These are phyloP conservation scores for Oscheius sp. DNA, from an alignment of 2,888 invertebrate genomes.

Conservation along the genomic window DNA sequence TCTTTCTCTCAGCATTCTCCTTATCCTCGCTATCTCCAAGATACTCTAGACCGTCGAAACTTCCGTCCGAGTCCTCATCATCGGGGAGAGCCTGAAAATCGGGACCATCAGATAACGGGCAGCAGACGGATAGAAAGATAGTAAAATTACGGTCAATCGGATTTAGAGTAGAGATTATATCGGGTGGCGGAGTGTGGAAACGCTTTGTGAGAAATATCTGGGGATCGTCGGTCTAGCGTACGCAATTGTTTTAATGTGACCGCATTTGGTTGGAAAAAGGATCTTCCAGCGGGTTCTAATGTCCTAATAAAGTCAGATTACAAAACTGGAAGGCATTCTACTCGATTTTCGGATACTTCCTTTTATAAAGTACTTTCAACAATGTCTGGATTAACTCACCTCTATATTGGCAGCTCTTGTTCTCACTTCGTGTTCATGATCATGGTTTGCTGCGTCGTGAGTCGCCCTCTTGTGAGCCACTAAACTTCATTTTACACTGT, in stretches of 20 bases:
- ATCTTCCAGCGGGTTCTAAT: too few species aligned
- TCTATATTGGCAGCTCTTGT: neutral
- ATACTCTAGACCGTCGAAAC: constrained; percentile 33
- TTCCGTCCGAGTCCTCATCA: constrained; percentile 18
- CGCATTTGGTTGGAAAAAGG: neutral
- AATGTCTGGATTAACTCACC: neutral
- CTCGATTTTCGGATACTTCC: too few species aligned
- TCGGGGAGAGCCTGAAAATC: neutral
- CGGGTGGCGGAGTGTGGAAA: too few species aligned
- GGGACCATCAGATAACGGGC: too few species aligned
- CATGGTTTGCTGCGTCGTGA: neutral
- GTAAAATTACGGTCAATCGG: constrained; percentile 3
- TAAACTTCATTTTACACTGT: neutral
- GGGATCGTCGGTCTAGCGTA: too few species aligned
- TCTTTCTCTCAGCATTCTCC: constrained; percentile 3
- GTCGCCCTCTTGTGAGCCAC: constrained; percentile 11
- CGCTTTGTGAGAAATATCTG: too few species aligned
- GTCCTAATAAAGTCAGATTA: too few species aligned
- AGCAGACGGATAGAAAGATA: too few species aligned
- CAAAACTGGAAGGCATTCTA: too few species aligned
- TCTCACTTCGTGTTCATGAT: neutral
- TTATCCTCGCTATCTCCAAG: neutral
- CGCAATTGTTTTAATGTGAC: neutral
- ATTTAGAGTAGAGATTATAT: too few species aligned
- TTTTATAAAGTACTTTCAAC: too few species aligned